These are phyloP conservation scores for Neoascia interrupta DNA, from an alignment of 2,888 invertebrate species.

Conservation along the genomic window DNA sequence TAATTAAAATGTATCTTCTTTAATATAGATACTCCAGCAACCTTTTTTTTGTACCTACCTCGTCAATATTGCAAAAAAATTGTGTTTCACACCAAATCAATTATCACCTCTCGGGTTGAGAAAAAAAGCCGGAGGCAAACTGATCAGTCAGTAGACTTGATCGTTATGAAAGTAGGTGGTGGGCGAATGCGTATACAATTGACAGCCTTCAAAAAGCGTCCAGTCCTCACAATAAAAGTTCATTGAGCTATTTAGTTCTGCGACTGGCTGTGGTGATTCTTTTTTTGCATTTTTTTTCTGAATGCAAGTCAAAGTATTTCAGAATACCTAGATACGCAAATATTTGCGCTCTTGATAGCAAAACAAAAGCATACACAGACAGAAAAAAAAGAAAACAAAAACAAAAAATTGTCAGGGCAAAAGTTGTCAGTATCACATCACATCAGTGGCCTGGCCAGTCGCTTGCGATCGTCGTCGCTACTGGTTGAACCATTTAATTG, in stretches of 20 bases:
- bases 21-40: too few species aligned
- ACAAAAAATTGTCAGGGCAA: too few species aligned
- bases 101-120: slow-evolving; percentile 38
- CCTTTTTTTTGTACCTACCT: too few species aligned
- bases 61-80: slow-evolving; percentile 24
- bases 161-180: too few species aligned
- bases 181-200: too few species aligned
- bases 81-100: slow-evolving; percentile 29
- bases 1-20: slow-evolving; percentile 33
- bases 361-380: not conserved
- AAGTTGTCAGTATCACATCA: too few species aligned
- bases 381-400: not conserved
- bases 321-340: slow-evolving; percentile 1
- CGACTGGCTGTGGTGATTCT: too few species aligned
- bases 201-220: too few species aligned
- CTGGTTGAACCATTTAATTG: slow-evolving; percentile 49
- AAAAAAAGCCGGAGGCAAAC: not conserved
- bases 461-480: slow-evolving; percentile 24
- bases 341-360: not conserved
- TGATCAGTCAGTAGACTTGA: slow-evolving; percentile 8
- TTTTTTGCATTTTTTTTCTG: too few species aligned
- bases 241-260: too few species aligned
- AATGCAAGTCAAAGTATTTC: slow-evolving; percentile 9
- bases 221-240: too few species aligned
- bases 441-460: slow-evolving; percentile 5